Conservation (phyloP, 2,888 invertebrate species). For the Volucella zonaria region DNA sequence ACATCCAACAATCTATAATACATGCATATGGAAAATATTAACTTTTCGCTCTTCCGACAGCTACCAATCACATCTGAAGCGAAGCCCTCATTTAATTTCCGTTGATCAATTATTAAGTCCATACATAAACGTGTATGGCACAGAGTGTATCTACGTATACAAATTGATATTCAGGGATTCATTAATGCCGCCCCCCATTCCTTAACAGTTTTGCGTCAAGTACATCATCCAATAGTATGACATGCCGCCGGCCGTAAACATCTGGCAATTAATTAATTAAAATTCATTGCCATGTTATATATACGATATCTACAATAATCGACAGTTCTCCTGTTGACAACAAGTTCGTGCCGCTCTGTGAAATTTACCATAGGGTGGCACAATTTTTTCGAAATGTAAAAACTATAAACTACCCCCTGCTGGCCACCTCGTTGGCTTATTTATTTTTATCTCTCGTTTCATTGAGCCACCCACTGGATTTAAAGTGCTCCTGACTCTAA, state of each 20-base stretch:
- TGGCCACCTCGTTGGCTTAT: background rate
- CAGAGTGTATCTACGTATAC: background rate
- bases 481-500: slow-evolving; percentile 19
- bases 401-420: slow-evolving; percentile 26
- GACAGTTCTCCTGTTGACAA: slow-evolving; percentile 69
- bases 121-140: slow-evolving; percentile 37
- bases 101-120: slow-evolving; percentile 71
- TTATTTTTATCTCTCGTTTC: slow-evolving; percentile 45
- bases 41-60: slow-evolving; percentile 66
- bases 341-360: slow-evolving; percentile 46
- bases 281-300: slow-evolving; percentile 69
- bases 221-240: slow-evolving; percentile 22
- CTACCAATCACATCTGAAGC: slow-evolving; percentile 69
- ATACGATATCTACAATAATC: slow-evolving; percentile 67
- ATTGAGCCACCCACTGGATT: slow-evolving; percentile 39
- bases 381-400: slow-evolving; percentile 26
- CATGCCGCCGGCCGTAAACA: slow-evolving; percentile 31
- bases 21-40: slow-evolving; percentile 39
- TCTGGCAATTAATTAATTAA: slow-evolving; percentile 71
- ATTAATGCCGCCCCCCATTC: slow-evolving; percentile 54
- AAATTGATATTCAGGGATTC: slow-evolving; percentile 15
- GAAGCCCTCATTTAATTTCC: slow-evolving; percentile 69
- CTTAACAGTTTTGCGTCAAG: slow-evolving; percentile 17
- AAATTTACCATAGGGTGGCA: slow-evolving; percentile 55
- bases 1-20: background rate